Percentiles rank a stretch among this genome's conserved stretches.
Evolutionary conservation across 2,888 invertebrate genomes (phyloP).

Genomic region (Cremastobaeus sp.): DNA sequence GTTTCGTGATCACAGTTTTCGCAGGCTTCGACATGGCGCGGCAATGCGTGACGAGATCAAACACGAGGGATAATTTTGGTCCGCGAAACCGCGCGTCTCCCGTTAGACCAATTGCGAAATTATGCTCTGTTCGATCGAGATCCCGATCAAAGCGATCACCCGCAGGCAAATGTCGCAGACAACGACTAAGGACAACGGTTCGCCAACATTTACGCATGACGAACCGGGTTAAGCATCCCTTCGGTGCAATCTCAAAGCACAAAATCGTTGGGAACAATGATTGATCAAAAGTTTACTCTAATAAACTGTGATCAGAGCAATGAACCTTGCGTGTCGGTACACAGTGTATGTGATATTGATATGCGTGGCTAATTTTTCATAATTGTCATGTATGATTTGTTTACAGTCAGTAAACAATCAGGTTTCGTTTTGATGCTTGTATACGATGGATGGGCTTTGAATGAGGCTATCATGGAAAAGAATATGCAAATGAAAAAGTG

Average conservation of each 20-base stretch:
- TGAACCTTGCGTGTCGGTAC: constrained; percentile 21
- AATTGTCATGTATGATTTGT: background rate
- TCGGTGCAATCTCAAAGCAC: constrained; percentile 39
- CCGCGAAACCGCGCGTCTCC: constrained; percentile 13
- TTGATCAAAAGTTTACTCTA: constrained; percentile 9
- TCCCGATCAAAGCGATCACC: constrained; percentile 50
- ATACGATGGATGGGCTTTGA: no score
- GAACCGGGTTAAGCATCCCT: constrained; percentile 59
- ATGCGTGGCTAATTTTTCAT: constrained; percentile 18
- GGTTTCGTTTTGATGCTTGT: no score
- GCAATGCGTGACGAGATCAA: constrained; percentile 12
- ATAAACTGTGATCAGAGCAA: constrained; percentile 29
- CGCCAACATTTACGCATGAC: constrained; percentile 59
- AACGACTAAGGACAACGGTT: constrained; percentile 48
- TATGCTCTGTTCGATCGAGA: constrained; percentile 50
- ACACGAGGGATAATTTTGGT: constrained; percentile 19
- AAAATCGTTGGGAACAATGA: constrained; percentile 39
- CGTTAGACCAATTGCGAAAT: constrained; percentile 51
- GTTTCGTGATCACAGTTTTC: constrained; percentile 44
- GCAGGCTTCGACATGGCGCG: constrained; percentile 48
- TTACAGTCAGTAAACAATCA: constrained; percentile 6
- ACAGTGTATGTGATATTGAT: constrained; percentile 6
- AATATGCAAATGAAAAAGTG: background rate
- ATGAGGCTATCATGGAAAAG: no score
- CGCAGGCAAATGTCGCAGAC: constrained; percentile 24